Base-by-base conservation (phyloP, 2,113 vertebrate genomes). In the Neoarius graeffei region DNA sequence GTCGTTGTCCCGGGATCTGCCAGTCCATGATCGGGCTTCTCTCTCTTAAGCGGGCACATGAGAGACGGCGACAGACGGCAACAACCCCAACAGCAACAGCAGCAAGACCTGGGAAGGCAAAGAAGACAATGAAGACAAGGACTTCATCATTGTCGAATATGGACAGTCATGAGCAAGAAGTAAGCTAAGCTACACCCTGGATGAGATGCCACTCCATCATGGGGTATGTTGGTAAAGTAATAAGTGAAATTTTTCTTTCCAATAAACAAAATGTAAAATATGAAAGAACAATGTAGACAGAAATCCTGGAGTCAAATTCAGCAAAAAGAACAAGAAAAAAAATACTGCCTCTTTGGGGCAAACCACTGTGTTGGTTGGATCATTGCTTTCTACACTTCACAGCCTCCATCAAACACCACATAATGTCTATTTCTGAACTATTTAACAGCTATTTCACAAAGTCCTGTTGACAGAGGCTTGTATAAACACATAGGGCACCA, bases 301-400 rank as follows among this genome's bases (percentile, higher is more conserved):
- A n/a, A 67, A 67, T 42, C 42, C 1, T 30, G 10, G n/a, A 30
- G 66, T 30, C 1, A 64, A 25, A 23, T n/a, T 64, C 62, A 9
- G 23, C 9, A 69, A 30, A 27, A 15, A 71, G 2, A 71, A 30
- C 20, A 15, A 71, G 2, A 71, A 0, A 3, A 3, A 42, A 19
- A 42, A 1, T 48, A 56, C 11, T 56, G 14, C 11, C 27, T 56
- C 23, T 54, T 50, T 50, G 73, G 30, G 30, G 73, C 30, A 73
- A 25, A 50, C 87, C 88, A 83, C 92, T 94, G 90, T 93, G 89
- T 91, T 84, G 87, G 88, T 83, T 60, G 86, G 86, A 89, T 88
- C 80, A 88, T 92, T 88, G 91, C 91, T 86, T 91, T 91, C 86
- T 90, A 88, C 89, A 92, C 23, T 54, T 7, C 50, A n/a, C 50